These are phyloP conservation scores for Cryptus viduatorius DNA, from an alignment of 2,888 invertebrate genomes.

Conservation along the genomic window DNA sequence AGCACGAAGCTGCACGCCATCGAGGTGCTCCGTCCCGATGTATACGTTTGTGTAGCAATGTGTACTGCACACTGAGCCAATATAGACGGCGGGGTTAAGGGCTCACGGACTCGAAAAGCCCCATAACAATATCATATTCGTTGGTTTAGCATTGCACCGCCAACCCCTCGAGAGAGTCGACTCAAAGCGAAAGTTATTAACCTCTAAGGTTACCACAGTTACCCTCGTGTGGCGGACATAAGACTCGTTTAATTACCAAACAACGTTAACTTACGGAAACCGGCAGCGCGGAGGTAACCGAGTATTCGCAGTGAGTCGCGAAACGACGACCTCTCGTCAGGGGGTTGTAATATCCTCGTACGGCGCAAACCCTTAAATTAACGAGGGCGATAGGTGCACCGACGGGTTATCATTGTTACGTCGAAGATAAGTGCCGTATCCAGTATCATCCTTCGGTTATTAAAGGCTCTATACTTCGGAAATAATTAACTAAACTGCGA, in stretches of 20 bases:
- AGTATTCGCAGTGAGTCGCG: constrained; percentile 32
- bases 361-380: constrained; percentile 55
- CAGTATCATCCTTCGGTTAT: constrained; percentile 46
- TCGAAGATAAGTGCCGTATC: constrained; percentile 55
- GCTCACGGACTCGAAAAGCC: constrained; percentile 67
- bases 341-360: constrained; percentile 44
- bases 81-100: constrained; percentile 23
- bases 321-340: constrained; percentile 43
- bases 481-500: neutral
- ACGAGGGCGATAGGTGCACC: constrained; percentile 62
- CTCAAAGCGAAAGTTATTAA: constrained; percentile 80
- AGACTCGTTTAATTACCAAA: constrained; percentile 81
- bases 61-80: neutral
- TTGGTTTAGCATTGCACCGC: constrained; percentile 63
- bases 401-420: constrained; percentile 44
- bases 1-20: constrained; percentile 56
- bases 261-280: constrained; percentile 76
- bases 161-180: constrained; percentile 55
- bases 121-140: constrained; percentile 84
- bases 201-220: constrained; percentile 83
- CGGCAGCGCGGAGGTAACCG: constrained; percentile 7
- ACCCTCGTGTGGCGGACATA: constrained; percentile 77
- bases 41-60: neutral
- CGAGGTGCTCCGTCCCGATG: constrained; percentile 1
- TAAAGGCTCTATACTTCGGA: neutral